Base-by-base conservation (phyloP, 2,888 invertebrate species). In the Eugnorisma glareosa region DNA sequence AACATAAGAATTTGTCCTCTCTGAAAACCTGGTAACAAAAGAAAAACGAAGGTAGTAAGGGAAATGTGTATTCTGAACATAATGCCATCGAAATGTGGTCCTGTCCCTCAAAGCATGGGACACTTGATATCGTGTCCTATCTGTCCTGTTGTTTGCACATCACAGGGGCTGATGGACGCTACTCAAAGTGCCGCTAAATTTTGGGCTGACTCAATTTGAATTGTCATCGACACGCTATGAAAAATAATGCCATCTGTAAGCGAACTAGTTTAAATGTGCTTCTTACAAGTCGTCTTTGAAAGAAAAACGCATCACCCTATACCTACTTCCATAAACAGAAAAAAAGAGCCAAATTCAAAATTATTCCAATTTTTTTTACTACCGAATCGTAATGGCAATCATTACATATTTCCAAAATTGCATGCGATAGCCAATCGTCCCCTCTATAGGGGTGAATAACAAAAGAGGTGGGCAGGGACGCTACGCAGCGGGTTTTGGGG, bases 401-500 rank as follows among this genome's bases (percentile, higher is more conserved):
- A 72, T 68, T 66, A 86, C 72, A 82, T 81, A 86, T 83, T 81
- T 75, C 74, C 71, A 81, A 86, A 88, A 86, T 86, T 81, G 81
- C 77, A 79, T 75, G 73, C 77, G 83, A 81, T 88, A 86, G 86
- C 91, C 89, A 89, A 90, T 91, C 88, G 83, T 88, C 87, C 91
- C 91, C 81, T 82, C 31, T 68, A 70, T 67, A 85, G 87, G 91
- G 90, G 89, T 85, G 76, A 73, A 67, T 81, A 85, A 91, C 88
- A 89, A 89, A 91, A 85, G 83, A 86, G 89, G 92, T 92, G 91
- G 93, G 94, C 83, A 85, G 92, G 86, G 79, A 86, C 89, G 40
- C n/a, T 21, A 40, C 40, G n/a, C 21, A 35, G 82, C 77, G 81
- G 70, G 77, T 92, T 94, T 94, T 93, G 92, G 94, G 93, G 93